These are phyloP conservation scores for Ondatra zibethicus DNA, from an alignment of 2,113 vertebrate species.

Conservation along the genomic window DNA sequence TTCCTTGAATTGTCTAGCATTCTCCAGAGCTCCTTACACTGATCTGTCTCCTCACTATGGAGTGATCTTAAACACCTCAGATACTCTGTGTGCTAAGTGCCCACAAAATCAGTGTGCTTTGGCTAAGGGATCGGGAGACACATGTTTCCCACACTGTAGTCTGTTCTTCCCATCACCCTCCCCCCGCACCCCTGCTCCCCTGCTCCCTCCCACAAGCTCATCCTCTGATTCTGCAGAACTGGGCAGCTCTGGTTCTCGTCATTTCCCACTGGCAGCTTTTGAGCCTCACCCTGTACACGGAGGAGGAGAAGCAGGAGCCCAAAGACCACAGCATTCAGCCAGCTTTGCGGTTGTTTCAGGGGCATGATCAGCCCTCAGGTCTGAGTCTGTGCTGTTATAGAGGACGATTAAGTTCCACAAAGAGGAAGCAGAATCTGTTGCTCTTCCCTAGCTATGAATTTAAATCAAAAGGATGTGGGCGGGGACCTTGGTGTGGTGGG, in stretches of 20 bases:
- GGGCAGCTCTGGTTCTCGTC: neutral
- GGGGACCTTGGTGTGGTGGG: neutral
- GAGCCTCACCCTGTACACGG: conserved; percentile 42
- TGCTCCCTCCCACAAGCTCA: neutral
- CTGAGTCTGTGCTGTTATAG: neutral
- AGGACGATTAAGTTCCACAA: fast-evolving
- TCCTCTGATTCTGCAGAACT: neutral
- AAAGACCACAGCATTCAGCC: neutral
- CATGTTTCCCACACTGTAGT: neutral
- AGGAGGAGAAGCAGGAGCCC: conserved; percentile 20
- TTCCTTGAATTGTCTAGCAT: neutral
- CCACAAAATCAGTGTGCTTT: neutral
- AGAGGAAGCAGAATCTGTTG: neutral
- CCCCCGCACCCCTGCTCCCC: neutral
- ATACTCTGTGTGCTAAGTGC: neutral
- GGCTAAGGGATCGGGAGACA: neutral
- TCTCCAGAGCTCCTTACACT: neutral
- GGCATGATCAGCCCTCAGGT: neutral
- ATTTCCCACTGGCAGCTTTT: fast-evolving
- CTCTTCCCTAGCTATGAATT: neutral
- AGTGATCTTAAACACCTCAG: neutral
- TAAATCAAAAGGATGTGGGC: neutral
- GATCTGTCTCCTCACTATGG: neutral
- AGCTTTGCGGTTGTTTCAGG: fast-evolving
- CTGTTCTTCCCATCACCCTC: neutral